Percentiles rank a stretch among this genome's conserved stretches.
These are phyloP conservation scores for Menidia menidia DNA, from an alignment of 2,797 vertebrate genomes.

Conservation along the genomic window DNA sequence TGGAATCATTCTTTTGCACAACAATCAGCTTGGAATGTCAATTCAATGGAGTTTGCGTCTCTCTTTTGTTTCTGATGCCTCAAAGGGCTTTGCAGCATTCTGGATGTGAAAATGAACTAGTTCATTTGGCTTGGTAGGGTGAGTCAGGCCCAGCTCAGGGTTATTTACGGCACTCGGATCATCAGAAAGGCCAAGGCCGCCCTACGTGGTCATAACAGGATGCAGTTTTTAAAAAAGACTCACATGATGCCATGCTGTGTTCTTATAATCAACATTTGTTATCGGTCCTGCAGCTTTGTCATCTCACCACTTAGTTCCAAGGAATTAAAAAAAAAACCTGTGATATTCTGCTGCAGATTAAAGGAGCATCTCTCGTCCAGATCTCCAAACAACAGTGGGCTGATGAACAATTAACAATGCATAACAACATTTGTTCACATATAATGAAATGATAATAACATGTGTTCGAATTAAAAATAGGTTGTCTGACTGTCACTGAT, in stretches of 20 bases:
- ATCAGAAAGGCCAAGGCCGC: conserved; percentile 57
- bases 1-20: background rate
- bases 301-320: background rate
- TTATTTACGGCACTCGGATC: conserved; percentile 61
- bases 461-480: conserved; percentile 30
- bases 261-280: background rate
- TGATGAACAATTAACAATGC: background rate
- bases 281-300: background rate
- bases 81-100: background rate
- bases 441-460: conserved; percentile 8
- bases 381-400: background rate
- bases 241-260: background rate
- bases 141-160: conserved; percentile 64
- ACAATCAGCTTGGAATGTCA: background rate
- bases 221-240: background rate
- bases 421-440: conserved; percentile 2
- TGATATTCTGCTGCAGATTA: background rate
- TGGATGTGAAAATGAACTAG: conserved; percentile 1
- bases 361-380: background rate
- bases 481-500: conserved; percentile 37
- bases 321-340: background rate
- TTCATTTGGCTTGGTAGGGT: conserved; percentile 32
- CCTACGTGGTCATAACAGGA: conserved; percentile 45
- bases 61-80: background rate
- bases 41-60: background rate